These are phyloP conservation scores for Lipophrys pholis DNA, from an alignment of 2,113 vertebrate species.

Conservation along the genomic window DNA sequence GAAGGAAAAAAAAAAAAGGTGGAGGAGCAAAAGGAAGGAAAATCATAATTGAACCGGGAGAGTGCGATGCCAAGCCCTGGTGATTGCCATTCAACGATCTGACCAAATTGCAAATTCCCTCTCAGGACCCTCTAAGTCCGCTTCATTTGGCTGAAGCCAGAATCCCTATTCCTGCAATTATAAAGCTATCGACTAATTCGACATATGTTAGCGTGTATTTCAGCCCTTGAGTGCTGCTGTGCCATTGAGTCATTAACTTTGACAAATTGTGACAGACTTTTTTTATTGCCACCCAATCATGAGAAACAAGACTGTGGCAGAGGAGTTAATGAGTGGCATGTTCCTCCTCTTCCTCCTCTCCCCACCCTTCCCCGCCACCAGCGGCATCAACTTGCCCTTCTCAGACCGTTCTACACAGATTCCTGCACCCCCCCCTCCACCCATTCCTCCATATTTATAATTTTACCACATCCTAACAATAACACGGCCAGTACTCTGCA, in stretches of 20 bases:
- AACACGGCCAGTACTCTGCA: conserved; percentile 96
- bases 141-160: conserved; percentile 71
- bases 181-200: conserved; percentile 76
- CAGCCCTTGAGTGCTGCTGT: conserved; percentile 63
- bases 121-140: conserved; percentile 63
- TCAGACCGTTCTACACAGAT: conserved; percentile 72
- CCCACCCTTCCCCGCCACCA: conserved; percentile 4
- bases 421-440: conserved; percentile 70
- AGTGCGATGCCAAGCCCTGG: conserved; percentile 34
- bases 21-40: conserved; percentile 14
- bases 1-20: not conserved
- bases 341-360: conserved; percentile 78
- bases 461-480: conserved; percentile 99
- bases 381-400: conserved; percentile 4
- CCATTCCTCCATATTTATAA: conserved; percentile 94
- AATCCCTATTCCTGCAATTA: conserved; percentile 75
- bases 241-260: conserved; percentile 89
- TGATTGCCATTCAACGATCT: conserved; percentile 72
- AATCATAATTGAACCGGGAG: conserved; percentile 36
- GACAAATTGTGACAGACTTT: conserved; percentile 87
- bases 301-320: conserved; percentile 90
- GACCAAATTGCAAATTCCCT: conserved; percentile 72
- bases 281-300: conserved; percentile 87
- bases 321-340: conserved; percentile 93
- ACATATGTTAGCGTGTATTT: conserved; percentile 73